These are phyloP conservation scores for Reinhardtius hippoglossoides DNA, from an alignment of 2,113 vertebrate genomes.

Conservation along the genomic window DNA sequence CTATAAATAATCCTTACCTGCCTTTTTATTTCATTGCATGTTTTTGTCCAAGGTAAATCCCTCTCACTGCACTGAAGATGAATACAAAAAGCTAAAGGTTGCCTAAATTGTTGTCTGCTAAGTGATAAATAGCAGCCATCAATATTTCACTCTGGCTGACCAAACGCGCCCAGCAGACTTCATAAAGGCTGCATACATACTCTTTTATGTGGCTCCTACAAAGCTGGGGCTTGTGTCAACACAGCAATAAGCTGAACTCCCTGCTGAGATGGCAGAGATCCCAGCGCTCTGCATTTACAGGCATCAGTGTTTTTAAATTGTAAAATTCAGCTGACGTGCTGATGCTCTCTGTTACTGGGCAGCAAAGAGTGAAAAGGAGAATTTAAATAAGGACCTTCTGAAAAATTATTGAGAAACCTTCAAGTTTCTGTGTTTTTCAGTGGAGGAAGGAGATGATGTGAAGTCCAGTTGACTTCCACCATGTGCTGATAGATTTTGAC, in stretches of 20 bases:
- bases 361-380: constrained; percentile 8
- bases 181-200: constrained; percentile 18
- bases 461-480: constrained; percentile 4
- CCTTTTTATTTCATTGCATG: too few species aligned
- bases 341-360: constrained; percentile 11
- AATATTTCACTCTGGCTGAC: constrained; percentile 18
- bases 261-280: constrained; percentile 35
- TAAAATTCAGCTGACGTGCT: constrained; percentile 45
- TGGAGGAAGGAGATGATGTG: not conserved
- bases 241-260: constrained; percentile 38
- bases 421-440: constrained; percentile 7
- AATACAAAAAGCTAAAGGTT: constrained; percentile 21
- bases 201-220: constrained; percentile 16
- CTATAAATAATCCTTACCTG: too few species aligned
- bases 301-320: constrained; percentile 46
- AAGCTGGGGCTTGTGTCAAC: constrained; percentile 38
- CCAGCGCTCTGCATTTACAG: constrained; percentile 36
- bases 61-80: not conserved
- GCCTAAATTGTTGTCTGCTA: constrained; percentile 7
- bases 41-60: too few species aligned
- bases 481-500: constrained; percentile 1
- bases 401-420: not conserved
- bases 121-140: constrained; percentile 6
- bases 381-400: constrained; percentile 2
- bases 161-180: constrained; percentile 32